Evolutionary conservation across 2,797 vertebrate genomes (phyloP).

Genomic region (Lacerta viridis): DNA sequence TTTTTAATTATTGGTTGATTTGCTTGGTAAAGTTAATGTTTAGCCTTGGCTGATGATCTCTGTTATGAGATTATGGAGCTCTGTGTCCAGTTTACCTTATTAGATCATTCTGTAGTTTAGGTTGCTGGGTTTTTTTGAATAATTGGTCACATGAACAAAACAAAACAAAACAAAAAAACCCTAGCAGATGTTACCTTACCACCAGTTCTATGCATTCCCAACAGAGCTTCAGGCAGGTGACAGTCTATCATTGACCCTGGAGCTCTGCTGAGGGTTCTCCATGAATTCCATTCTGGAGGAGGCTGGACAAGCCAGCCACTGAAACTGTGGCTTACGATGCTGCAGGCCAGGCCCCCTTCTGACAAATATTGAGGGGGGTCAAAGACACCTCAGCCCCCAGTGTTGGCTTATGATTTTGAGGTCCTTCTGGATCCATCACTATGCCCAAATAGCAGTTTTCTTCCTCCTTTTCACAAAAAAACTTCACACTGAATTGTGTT

Average conservation of each 20-base stretch:
- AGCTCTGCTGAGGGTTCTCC: no score
- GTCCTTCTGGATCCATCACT: background rate
- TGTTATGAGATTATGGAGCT: background rate
- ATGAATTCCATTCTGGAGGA: no score
- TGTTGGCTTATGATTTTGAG: background rate
- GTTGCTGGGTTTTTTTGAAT: background rate
- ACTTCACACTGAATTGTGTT: background rate
- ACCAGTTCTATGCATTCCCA: background rate
- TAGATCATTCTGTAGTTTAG: background rate
- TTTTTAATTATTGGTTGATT: background rate
- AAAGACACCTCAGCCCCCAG: no score
- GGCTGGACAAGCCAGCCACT: no score
- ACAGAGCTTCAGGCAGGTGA: background rate
- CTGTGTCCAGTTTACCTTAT: background rate
- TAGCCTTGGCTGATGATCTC: background rate
- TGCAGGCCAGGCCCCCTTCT: no score
- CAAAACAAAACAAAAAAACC: background rate
- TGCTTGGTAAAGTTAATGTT: background rate
- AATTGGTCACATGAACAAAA: background rate
- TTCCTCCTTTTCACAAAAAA: background rate
- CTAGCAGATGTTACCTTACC: background rate
- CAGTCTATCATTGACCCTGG: no score
- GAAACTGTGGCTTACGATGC: background rate
- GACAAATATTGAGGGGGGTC: no score
- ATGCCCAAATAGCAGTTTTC: background rate